Base-by-base conservation (phyloP, 2,888 invertebrate genomes). In the Nemotelus nigrinus region DNA sequence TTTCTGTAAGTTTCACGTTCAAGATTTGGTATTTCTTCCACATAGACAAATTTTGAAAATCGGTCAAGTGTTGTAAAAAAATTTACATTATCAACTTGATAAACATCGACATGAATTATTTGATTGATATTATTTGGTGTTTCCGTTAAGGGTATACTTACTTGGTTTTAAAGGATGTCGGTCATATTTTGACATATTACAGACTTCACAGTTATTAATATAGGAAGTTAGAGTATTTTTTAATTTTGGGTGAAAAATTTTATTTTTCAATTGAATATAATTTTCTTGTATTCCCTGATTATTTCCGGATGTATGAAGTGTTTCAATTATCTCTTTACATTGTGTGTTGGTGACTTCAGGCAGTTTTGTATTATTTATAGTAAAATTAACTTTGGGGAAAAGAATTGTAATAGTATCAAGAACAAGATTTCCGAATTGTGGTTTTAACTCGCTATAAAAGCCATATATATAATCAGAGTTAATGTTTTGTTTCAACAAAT, bases 251-350 rank as follows among this genome's bases (percentile, higher is more conserved):
- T 25, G 25, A 25, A 25, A 25, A 25, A 25, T 25, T 7, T 50
- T 57, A 25, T 5, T 25, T 25, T 25, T 57, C 10, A 57, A 57
- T 25, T 50, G 50, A 10, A 50, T 6, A 50, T 50, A 50, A 50
- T 50, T 50, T 50, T 50, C 50, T 50, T 50, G 5, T 7, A 50
- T 50, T 50, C 50, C 50, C 10, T 50, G 50, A 50, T 50, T 1
- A 50, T 50, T 50, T 50, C 50, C 1, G 5, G 5, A 7, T 57
- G 10, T 10, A 25, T 10, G 10, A 57, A 25, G 10, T 25, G 10
- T 57, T 25, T 25, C n/a, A 25, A 57, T 57, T 57, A 57, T 57
- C 25, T 57, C n/a, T 57, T 57, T 25, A 57, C 57, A 57, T 57
- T 57, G n/a, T 5, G 57, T 57, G 57, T 57, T 25, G 25, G 57